These are phyloP conservation scores for Bradysia coprophila DNA, from an alignment of 1,140 invertebrate species.

Conservation along the genomic window DNA sequence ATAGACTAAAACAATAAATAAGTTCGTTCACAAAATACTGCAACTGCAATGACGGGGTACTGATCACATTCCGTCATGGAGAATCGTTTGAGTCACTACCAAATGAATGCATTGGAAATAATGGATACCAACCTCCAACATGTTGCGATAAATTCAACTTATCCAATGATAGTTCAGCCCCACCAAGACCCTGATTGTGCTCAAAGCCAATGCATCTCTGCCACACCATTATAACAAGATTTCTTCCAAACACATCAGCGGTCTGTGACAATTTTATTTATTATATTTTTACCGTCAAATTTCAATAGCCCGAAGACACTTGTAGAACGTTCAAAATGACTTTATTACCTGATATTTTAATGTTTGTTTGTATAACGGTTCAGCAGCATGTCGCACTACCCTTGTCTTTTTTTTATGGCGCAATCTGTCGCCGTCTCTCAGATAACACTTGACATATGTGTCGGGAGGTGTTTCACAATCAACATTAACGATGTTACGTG, in stretches of 20 bases:
- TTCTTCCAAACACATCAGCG: constrained; percentile 66
- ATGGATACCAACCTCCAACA: constrained; percentile 72
- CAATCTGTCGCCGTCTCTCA: constrained; percentile 70
- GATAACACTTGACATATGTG: constrained; percentile 87
- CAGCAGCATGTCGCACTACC: constrained; percentile 53
- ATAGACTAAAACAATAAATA: no score
- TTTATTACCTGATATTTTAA: constrained; percentile 55
- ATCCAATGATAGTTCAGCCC: constrained; percentile 66
- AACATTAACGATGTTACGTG: constrained; percentile 27
- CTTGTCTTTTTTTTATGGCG: constrained; percentile 81
- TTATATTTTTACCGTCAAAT: background rate
- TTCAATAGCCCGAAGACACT: constrained; percentile 13
- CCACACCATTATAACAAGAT: constrained; percentile 78
- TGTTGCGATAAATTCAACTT: constrained; percentile 54
- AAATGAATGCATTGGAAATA: constrained; percentile 61
- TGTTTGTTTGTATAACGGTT: constrained; percentile 73
- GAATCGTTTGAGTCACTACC: constrained; percentile 50
- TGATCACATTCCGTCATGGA: constrained; percentile 31
- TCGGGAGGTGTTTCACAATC: constrained; percentile 38
- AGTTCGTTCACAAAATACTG: background rate
- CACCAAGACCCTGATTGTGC: constrained; percentile 72
- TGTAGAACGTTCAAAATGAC: constrained; percentile 6
- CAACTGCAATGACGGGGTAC: background rate
- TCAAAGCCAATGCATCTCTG: constrained; percentile 69
- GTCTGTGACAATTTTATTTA: constrained; percentile 24